A percentile compares a stretch with the other conserved stretches of the same genome.
These are phyloP conservation scores for Hemitrygon akajei DNA, from an alignment of 2,797 vertebrate species.

Conservation along the genomic window DNA sequence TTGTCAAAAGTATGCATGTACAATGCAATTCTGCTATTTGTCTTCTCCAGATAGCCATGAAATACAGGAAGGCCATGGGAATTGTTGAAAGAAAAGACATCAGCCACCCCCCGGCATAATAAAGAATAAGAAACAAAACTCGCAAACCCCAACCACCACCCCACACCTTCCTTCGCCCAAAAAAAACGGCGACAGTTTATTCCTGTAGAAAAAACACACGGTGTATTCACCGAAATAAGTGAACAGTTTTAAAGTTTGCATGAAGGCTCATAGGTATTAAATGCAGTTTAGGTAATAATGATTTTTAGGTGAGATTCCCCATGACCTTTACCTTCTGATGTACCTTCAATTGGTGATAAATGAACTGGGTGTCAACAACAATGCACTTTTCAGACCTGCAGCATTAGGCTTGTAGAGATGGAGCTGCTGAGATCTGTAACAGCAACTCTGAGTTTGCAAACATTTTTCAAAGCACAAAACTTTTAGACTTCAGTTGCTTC, in stretches of 20 bases:
- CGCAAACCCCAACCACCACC: no score
- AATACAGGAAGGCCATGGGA: no score
- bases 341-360: background rate
- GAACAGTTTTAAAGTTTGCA: background rate
- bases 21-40: no score
- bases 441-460: background rate
- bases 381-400: background rate
- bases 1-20: no score
- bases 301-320: background rate
- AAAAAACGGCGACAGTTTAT: no score
- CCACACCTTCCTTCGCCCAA: no score
- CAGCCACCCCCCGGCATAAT: no score
- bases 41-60: no score
- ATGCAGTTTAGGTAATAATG: background rate
- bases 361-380: background rate
- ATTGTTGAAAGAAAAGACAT: no score
- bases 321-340: background rate
- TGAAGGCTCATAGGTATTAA: background rate
- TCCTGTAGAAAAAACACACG: background rate
- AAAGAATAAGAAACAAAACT: no score
- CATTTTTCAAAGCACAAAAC: background rate
- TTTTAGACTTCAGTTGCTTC: background rate
- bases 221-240: background rate
- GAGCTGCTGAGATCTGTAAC: background rate
- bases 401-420: background rate